Conservation (phyloP, 2,113 vertebrate species). For the Ictalurus furcatus region DNA sequence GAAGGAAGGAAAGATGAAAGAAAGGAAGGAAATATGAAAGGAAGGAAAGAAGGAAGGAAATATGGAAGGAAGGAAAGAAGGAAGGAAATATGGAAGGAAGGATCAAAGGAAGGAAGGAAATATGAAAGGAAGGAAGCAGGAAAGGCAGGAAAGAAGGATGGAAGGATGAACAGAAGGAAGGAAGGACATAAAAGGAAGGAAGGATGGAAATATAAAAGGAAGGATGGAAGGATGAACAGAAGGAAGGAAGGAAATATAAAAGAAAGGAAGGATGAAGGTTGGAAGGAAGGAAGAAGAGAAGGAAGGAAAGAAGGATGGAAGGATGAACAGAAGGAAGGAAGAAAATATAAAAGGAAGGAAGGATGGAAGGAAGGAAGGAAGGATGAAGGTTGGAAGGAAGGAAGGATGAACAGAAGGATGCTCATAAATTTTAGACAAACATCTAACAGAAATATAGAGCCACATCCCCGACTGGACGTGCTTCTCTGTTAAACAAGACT, state of each 20-base stretch:
- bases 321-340: too few species aligned
- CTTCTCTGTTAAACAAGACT: background rate
- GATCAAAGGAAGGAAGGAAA: background rate
- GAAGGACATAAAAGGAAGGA: background rate
- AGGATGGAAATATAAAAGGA: background rate
- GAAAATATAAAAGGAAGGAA: background rate
- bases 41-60: too few species aligned
- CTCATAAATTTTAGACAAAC: too few species aligned
- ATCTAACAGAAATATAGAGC: background rate
- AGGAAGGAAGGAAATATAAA: background rate
- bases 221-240: background rate
- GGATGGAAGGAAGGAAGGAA: background rate
- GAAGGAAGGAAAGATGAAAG: too few species aligned
- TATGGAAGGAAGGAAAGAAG: too few species aligned
- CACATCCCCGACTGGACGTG: background rate
- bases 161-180: background rate
- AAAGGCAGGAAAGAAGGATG: too few species aligned
- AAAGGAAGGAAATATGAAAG: too few species aligned
- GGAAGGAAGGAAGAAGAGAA: too few species aligned
- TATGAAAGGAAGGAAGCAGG: background rate
- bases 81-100: too few species aligned
- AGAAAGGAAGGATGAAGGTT: background rate
- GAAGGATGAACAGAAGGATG: background rate
- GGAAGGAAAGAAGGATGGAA: background rate
- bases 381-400: background rate